Conservation (phyloP, 2,113 vertebrate species). For the Pachyramphus minor region DNA sequence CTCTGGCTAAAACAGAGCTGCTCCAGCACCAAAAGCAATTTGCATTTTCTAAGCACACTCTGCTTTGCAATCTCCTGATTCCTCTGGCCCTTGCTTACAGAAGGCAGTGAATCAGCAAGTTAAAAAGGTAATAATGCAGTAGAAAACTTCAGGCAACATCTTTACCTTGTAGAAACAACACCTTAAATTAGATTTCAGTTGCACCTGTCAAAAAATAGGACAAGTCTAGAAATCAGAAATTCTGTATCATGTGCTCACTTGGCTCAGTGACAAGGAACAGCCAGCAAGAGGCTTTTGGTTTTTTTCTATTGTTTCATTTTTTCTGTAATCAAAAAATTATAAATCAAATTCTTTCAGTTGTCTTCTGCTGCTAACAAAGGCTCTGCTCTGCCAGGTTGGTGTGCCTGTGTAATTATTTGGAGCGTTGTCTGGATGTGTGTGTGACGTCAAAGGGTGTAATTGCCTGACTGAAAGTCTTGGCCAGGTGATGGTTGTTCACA, state of each 20-base stretch:
- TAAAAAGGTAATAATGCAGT: conserved; percentile 42
- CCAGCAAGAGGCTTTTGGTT: conserved; percentile 18
- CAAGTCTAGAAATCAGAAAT: conserved; percentile 49
- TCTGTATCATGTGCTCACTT: background rate
- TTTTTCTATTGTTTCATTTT: background rate
- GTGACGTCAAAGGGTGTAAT: background rate
- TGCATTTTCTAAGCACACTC: background rate
- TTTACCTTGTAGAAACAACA: conserved; percentile 40
- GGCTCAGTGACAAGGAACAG: conserved; percentile 22
- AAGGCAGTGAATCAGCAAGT: conserved; percentile 41
- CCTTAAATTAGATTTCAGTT: conserved; percentile 49
- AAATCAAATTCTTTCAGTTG: background rate
- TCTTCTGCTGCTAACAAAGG: background rate
- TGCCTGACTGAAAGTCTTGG: background rate
- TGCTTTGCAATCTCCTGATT: conserved; percentile 49
- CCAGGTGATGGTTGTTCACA: background rate
- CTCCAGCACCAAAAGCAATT: conserved; percentile 36
- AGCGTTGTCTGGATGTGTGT: background rate
- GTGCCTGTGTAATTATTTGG: background rate
- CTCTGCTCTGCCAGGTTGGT: background rate
- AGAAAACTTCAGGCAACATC: conserved; percentile 35
- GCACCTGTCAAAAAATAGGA: conserved; percentile 19
- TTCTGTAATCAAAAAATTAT: background rate
- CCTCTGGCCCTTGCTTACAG: conserved; percentile 16
- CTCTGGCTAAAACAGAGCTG: background rate